Evolutionary conservation across 2,888 invertebrate species (phyloP).

Genomic region (Sarcophaga carnaria): DNA sequence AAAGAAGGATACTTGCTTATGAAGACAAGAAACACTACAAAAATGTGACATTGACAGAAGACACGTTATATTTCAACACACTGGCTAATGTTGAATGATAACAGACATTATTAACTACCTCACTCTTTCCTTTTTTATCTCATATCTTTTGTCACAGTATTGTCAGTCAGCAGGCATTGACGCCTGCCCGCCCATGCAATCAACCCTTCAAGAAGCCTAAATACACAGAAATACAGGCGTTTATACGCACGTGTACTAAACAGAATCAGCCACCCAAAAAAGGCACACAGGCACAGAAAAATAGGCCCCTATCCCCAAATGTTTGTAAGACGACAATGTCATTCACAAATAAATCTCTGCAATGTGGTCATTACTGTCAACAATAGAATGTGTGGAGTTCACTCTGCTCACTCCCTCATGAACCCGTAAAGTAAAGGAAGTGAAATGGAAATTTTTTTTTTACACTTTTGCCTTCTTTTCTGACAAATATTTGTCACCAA

Average conservation of each 20-base stretch:
- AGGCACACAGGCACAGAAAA: not conserved
- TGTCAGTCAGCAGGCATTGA: not conserved
- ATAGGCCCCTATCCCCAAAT: not conserved
- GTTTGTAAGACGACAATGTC: too few species aligned
- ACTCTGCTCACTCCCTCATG: not conserved
- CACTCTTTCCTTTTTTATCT: not conserved
- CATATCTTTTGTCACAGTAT: not conserved
- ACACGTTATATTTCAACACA: slow-evolving; percentile 72
- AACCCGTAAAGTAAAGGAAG: not conserved
- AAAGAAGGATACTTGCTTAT: not conserved
- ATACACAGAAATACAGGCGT: not conserved
- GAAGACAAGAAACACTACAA: slow-evolving; percentile 56
- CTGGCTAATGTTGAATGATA: slow-evolving; percentile 32
- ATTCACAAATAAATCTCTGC: slow-evolving; percentile 56
- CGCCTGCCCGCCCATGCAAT: not conserved
- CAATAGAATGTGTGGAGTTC: slow-evolving; percentile 28
- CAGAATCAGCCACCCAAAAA: not conserved
- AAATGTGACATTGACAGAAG: slow-evolving; percentile 71
- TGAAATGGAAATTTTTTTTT: too few species aligned
- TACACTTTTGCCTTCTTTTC: too few species aligned
- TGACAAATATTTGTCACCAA: too few species aligned
- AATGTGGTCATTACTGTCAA: slow-evolving; percentile 55
- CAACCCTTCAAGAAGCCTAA: not conserved
- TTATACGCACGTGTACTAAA: not conserved
- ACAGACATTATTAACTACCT: slow-evolving; percentile 13